Conservation (phyloP, 2,797 vertebrate genomes). For the Pangasius krempfi region DNA sequence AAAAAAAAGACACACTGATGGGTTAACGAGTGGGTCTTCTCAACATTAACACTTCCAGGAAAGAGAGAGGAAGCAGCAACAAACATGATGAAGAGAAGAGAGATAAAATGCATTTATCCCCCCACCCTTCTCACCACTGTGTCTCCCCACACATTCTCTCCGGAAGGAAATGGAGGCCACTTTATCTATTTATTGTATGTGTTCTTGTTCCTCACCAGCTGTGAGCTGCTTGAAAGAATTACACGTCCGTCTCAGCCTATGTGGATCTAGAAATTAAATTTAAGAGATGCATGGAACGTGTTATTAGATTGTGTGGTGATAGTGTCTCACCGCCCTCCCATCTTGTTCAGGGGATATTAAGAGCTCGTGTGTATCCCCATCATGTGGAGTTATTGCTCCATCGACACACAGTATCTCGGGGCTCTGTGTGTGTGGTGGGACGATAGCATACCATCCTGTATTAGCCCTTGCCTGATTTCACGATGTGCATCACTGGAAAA, state of each 20-base stretch:
- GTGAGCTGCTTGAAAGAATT: slow-evolving; percentile 67
- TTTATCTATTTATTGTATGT: slow-evolving; percentile 74
- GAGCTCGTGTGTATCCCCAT: slow-evolving; percentile 65
- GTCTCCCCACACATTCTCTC: slow-evolving; percentile 36
- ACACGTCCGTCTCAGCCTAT: slow-evolving; percentile 64
- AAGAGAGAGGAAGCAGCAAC: not conserved
- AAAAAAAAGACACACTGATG: not conserved
- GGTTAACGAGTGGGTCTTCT: not conserved
- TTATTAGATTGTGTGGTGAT: slow-evolving; percentile 74
- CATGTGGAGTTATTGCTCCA: slow-evolving; percentile 62
- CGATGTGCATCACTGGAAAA: slow-evolving; percentile 70
- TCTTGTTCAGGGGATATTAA: slow-evolving; percentile 62
- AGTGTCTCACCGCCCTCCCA: slow-evolving; percentile 65
- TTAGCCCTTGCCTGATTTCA: slow-evolving; percentile 60
- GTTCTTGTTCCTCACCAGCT: slow-evolving; percentile 70
- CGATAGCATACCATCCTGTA: slow-evolving; percentile 62
- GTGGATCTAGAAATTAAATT: slow-evolving; percentile 75
- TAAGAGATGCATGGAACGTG: slow-evolving; percentile 65
- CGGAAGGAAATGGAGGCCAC: slow-evolving; percentile 53
- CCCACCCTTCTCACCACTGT: slow-evolving; percentile 12
- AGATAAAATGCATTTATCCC: slow-evolving; percentile 8
- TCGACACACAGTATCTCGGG: slow-evolving; percentile 32
- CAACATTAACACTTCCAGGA: not conserved
- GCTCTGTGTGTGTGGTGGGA: slow-evolving; percentile 46
- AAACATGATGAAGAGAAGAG: not conserved